Conservation (phyloP, 2,888 invertebrate species). For the Odontocolon sp. region DNA sequence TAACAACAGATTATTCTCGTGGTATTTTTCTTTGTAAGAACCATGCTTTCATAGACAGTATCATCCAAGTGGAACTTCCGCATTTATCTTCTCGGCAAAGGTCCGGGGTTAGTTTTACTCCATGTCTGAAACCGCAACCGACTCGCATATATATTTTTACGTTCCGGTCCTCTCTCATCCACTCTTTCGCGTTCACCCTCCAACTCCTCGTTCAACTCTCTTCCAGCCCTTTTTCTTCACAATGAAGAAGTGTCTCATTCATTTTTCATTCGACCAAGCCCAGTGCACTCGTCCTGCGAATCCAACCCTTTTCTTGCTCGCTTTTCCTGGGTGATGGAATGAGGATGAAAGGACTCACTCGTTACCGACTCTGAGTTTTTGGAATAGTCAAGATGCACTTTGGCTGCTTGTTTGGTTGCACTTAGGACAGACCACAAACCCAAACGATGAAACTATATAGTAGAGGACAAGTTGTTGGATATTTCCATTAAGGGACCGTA, state of each 20-base stretch:
- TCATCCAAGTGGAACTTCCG: not conserved
- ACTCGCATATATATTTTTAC: constrained; percentile 41
- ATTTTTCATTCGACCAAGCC: constrained; percentile 40
- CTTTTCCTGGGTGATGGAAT: constrained; percentile 1
- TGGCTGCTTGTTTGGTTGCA: constrained; percentile 5
- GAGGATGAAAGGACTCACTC: constrained; percentile 29
- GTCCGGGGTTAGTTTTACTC: constrained; percentile 13
- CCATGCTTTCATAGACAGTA: constrained; percentile 4
- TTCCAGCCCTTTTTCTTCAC: constrained; percentile 26
- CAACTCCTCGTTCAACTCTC: not conserved
- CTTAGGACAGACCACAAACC: not conserved
- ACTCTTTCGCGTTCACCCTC: not conserved
- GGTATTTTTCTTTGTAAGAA: not conserved
- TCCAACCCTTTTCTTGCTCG: constrained; percentile 6
- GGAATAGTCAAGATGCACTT: constrained; percentile 30
- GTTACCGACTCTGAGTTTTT: constrained; percentile 1
- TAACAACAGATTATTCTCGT: not conserved
- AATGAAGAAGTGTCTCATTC: constrained; percentile 48
- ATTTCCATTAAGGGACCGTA: constrained; percentile 3
- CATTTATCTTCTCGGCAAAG: constrained; percentile 9
- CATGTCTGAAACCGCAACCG: constrained; percentile 9
- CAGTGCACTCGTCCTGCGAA: constrained; percentile 14
- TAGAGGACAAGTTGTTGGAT: not conserved
- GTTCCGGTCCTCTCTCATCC: constrained; percentile 5
- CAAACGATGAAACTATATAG: constrained; percentile 16